A percentile compares a stretch with the other conserved stretches of the same genome.
phyloP scores from a whole-genome alignment of 2,113 vertebrate species.

The Xiphias gladius region DNA sequence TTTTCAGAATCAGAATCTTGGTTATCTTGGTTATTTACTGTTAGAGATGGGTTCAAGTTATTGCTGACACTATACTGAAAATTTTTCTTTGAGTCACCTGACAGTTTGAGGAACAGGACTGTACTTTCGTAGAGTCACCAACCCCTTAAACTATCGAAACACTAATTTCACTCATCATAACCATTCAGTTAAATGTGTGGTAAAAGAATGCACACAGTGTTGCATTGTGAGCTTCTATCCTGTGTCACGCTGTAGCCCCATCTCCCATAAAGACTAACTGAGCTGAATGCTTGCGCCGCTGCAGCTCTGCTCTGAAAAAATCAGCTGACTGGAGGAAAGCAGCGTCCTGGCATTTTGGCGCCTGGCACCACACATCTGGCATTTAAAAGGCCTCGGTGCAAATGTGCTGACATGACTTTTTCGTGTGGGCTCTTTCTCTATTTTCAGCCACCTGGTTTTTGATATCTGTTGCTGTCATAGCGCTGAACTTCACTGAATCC shows the following conservation, averaged over 20 bases:
- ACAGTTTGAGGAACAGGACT: not conserved
- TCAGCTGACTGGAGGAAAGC: conserved; percentile 74
- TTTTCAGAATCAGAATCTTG: not conserved
- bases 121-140: not conserved
- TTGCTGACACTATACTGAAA: not conserved
- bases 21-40: not conserved
- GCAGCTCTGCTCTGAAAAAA: conserved; percentile 51
- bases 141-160: conserved; percentile 4
- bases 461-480: conserved; percentile 56
- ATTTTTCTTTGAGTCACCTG: not conserved
- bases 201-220: conserved; percentile 32
- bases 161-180: not conserved
- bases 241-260: conserved; percentile 17
- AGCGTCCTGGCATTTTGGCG: conserved; percentile 54
- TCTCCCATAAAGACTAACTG: conserved; percentile 32
- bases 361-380: conserved; percentile 77
- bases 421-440: conserved; percentile 37
- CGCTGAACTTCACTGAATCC: conserved; percentile 38
- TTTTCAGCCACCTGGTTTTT: conserved; percentile 66
- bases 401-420: conserved; percentile 73
- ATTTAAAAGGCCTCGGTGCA: conserved; percentile 73
- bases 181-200: conserved; percentile 6
- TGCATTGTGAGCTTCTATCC: conserved; percentile 7
- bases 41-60: not conserved
- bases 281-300: conserved; percentile 37